Evolutionary conservation across 2,797 vertebrate genomes (phyloP), one percentile per base, ranked within the genome.

Genomic region (Etheostoma perlongum): DNA sequence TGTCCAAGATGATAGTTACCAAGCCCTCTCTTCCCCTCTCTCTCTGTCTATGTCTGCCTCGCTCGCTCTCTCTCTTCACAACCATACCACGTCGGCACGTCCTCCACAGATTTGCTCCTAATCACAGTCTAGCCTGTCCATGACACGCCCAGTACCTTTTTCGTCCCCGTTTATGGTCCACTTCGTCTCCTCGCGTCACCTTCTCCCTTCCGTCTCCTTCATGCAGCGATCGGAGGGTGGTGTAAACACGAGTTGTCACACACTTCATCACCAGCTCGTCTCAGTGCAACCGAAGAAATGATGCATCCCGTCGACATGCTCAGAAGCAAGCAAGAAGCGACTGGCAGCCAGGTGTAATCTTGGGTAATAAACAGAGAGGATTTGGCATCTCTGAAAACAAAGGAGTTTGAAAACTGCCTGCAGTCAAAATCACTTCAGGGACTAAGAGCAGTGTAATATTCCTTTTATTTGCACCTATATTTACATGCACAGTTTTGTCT

Each of bases 1-100:
- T 94, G 87, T 89, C 75, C 48, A 58, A 74, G 72, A 85, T 88
- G 90, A 90, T 89, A 89, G 88, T 78, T 92, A 87, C 79, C 84
- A 82, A 84, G 80, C 75, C 60, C 64, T 76, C 77, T 67, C 55
- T 62, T 27, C 47, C 78, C 57, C 52, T 30, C 65, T 44, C 54
- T 53, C 49, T 30, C 46, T 36, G 9, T 52, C 46, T 19, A 14
- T 23, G 25, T 57, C 42, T 46, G 11, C 19, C 64, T 54, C 9
- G 0, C 54, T 40, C 51, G 1, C 69, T 40, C 57, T 21, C 66
- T 48, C 44, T 55, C 63, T 74, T 59, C 65, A 67, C 78, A 85
- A 67, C 80, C 83, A 33, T 6, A n/a, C 62, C 83, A 78, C 76
- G 10, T 40, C 3, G 36, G 36, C 36, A 40, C 36, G 30, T 87